Conservation (phyloP, 2,888 invertebrate species). For the Sclerodermus sp. region DNA sequence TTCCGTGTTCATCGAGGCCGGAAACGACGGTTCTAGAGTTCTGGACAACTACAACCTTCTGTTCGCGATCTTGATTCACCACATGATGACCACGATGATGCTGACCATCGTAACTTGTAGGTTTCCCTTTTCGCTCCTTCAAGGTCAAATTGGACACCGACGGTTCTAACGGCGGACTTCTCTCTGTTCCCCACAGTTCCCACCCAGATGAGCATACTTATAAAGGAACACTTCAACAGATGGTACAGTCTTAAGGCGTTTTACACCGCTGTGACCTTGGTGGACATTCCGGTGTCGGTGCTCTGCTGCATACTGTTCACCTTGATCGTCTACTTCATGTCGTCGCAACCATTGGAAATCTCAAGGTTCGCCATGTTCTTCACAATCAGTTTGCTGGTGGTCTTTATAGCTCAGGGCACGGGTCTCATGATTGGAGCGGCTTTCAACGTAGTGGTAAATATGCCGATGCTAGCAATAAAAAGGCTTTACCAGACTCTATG, state of each 20-base stretch:
- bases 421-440: constrained; percentile 91
- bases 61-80: constrained; percentile 90
- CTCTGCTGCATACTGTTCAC: constrained; percentile 73
- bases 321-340: constrained; percentile 83
- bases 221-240: constrained; percentile 85
- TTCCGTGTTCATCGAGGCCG: constrained; percentile 72
- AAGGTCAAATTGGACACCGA: no score
- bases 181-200: no score
- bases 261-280: constrained; percentile 73
- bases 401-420: constrained; percentile 89
- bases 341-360: constrained; percentile 82
- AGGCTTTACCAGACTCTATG: no score
- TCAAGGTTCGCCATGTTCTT: constrained; percentile 84
- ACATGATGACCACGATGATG: constrained; percentile 92
- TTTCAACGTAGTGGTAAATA: constrained; percentile 79
- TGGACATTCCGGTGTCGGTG: constrained; percentile 79
- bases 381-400: constrained; percentile 76
- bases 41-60: constrained; percentile 84
- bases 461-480: no score
- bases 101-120: constrained; percentile 83
- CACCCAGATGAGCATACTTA: constrained; percentile 76
- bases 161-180: no score
- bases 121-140: no score
- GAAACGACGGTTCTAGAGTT: constrained; percentile 75
- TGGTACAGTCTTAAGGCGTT: constrained; percentile 87